Evolutionary conservation across 64 coral and sea anemone species (phyloP), one percentile per base, ranked within the genome.

Genomic region (Trachythela sp.): DNA sequence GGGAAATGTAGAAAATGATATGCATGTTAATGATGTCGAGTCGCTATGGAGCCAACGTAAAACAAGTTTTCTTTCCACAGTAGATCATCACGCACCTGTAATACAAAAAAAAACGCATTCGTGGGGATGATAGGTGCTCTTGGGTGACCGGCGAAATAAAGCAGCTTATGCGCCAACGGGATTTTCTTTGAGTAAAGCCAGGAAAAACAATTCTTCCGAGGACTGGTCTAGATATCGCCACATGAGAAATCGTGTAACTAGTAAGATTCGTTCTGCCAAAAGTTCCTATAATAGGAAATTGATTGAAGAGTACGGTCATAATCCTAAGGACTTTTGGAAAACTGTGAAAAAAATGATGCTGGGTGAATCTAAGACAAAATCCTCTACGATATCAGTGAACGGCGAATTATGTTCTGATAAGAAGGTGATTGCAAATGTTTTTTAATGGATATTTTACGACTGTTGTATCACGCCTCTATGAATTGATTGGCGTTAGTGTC

Each of bases 171-270:
- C 64, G 64, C 24, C 64, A 32, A n/a, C 64, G 64, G 8, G 64
- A 70, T 8, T 70, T 70, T 70, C 64, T 7, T 22, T 70, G 8
- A 70, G 30, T 22, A 70, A 70, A n/a, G 64, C 64, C 5, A 70
- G 64, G 24, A n/a, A 77, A 35, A 38, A 5, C 31, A 77, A 77
- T 59, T 20, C 2, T 2, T 3, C 76, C 13, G 91, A 84, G 40
- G 86, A 92, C 33, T 92, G 86, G 91, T 40, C 72, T 0, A 92
- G 51, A 36, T 89, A 92, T 48, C 43, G 86, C 9, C 39, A 22
- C 0, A 36, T 1, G 17, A 83, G 91, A 56, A 92, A 92, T 60
- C 20, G 49, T 8, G 86, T 84, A 8, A 88, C 86, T 36, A 58
- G 83, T 17, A 14, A 7, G 33, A 86, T 94, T 4, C 86, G 40